phyloP scores from a whole-genome alignment of 2,888 invertebrate species.

The Rhingia campestris region DNA sequence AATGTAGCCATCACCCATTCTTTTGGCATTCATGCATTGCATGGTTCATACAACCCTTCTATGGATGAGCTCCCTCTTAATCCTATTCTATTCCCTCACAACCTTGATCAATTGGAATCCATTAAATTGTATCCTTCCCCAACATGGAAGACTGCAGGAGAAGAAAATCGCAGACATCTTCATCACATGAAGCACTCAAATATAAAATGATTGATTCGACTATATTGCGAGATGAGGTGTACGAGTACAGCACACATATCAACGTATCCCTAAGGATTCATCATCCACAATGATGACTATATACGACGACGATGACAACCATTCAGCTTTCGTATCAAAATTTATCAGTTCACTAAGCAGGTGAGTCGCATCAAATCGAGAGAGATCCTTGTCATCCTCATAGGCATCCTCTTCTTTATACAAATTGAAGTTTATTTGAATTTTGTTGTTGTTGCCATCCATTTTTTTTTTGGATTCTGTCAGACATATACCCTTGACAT shows the following conservation, averaged over 20 bases:
- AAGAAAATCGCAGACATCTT: conserved; percentile 34
- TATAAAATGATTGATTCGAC: conserved; percentile 31
- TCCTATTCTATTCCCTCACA: no score
- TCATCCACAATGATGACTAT: neutral
- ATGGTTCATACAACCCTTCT: no score
- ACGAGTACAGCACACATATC: neutral
- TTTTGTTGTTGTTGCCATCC: neutral
- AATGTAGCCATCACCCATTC: no score
- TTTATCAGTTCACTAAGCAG: conserved; percentile 53
- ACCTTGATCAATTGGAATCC: no score
- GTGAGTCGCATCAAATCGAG: conserved; percentile 33
- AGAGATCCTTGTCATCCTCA: conserved; percentile 7
- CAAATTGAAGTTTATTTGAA: conserved; percentile 27
- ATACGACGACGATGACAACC: neutral
- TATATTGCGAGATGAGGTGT: neutral
- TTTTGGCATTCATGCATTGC: no score
- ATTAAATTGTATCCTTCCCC: neutral
- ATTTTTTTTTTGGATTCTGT: neutral
- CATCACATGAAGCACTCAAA: conserved; percentile 14
- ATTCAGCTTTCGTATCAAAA: conserved; percentile 9
- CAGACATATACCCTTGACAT: conserved; percentile 37
- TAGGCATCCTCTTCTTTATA: conserved; percentile 22
- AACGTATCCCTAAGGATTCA: conserved; percentile 10
- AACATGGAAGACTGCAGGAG: neutral
- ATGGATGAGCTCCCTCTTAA: no score